Evolutionary conservation across 2,797 vertebrate species (phyloP), one percentile per base, ranked within the genome.

Genomic region (Sebastes jordani): DNA sequence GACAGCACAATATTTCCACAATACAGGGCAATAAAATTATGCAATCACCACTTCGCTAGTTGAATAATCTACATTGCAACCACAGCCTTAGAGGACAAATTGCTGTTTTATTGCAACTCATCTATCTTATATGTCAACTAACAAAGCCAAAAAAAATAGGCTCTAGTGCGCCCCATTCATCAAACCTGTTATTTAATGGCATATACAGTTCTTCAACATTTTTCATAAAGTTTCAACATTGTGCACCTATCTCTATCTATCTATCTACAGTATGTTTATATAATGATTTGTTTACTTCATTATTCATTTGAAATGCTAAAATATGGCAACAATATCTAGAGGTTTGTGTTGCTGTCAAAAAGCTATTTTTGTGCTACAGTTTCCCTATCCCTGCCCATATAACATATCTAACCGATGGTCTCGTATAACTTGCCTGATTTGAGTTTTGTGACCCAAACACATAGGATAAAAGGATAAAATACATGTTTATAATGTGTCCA

Each of bases 11-110:
- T 80, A 85, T 82, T 65, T 76, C 72, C 77, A 83, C 70, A 78
- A 81, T 71, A 80, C 81, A 89, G 61, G 82, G 85, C 90, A 93
- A 91, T 90, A 89, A 71, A 76, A 76, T 83, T 84, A 91, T 90
- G 85, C 83, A 93, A 84, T 80, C 77, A 56, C 69, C 56, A 75
- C 58, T 71, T 70, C 9, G 42, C 76, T 81, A 66, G 52, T 81
- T 83, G 69, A 87, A 88, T 84, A 80, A 86, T 89, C 69, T 80
- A 65, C 85, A 78, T 29, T 63, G 61, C 63, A 75, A 77, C 75
- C 68, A 62, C 70, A 80, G 77, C 82, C 86, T 86, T 74, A 61
- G 76, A 89, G 80, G 81, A 88, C 75, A 88, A 82, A 90, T 86
- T 74, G 52, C 56, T 69, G 42, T 81, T 81, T 85, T 87, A 91